Evolutionary conservation across 2,797 vertebrate genomes (phyloP), one percentile per base, ranked within the genome.

Genomic region (Typhlichthys subterraneus): DNA sequence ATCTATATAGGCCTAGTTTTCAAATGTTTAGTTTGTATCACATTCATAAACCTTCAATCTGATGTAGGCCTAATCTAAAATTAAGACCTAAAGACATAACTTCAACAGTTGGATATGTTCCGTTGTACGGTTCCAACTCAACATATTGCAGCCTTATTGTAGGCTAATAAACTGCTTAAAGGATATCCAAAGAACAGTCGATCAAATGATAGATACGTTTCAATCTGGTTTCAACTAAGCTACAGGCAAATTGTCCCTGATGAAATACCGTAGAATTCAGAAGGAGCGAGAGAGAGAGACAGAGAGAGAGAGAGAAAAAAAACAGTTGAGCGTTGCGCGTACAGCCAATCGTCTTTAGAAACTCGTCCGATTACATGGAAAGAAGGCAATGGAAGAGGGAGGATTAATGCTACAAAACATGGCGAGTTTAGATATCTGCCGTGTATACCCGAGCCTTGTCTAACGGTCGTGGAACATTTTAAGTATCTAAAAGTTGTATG

Each of bases 211-310:
- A 14, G 12, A 55, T 59, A 59, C 55, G 9, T 14, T 61, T 64
- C 64, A 54, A 53, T 45, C 59, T 69, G 12, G 53, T 48, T 12
- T 17, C 23, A 29, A 29, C 23, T 29, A 29, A 29, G 9, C 1
- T 46, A 9, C 54, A 63, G 65, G 77, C 87, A 72, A 77, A 91
- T 90, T 93, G 91, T 92, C 91, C 91, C 88, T 82, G 76, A 15
- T 75, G 84, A 48, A 70, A 65, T 81, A 53, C 93, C 92, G 91
- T 93, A 92, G 85, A 65, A 33, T 38, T 51, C 12, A 53, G 51
- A 45, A 51, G 47, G 38, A 23, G 23, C 3, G 23, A 23, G 23
- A 23, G 63, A 59, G 51, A 42, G 23, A 64, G 11, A 65, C 5
- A 65, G 53, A 75, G 38, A 23, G 23, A 3, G 23, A 23, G 23